Evolutionary conservation across 2,113 vertebrate species (phyloP).

Genomic region (Oncorhynchus mykiss): DNA sequence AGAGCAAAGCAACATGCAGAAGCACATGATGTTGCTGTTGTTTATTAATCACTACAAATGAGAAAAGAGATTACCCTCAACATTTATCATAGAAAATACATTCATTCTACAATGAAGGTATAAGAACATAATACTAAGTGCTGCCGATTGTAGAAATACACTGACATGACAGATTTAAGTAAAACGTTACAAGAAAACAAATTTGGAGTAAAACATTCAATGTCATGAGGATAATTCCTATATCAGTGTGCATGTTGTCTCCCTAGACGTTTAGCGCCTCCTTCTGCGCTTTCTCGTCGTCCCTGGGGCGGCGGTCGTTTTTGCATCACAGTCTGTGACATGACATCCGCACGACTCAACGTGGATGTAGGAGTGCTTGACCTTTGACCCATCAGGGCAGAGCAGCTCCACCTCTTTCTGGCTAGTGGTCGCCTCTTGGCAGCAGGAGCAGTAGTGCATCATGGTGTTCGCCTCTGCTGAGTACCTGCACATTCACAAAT

Average conservation of each 20-base stretch:
- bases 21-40: slow-evolving; percentile 18
- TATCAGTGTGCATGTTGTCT: neutral
- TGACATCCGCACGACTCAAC: slow-evolving; percentile 77
- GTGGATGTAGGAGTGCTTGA: slow-evolving; percentile 63
- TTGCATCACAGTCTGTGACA: neutral
- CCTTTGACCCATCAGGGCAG: slow-evolving; percentile 70
- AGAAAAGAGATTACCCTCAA: neutral
- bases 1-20: neutral
- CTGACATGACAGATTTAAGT: too few relatives aligned
- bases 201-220: neutral
- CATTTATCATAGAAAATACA: neutral
- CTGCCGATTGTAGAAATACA: too few relatives aligned
- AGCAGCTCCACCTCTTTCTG: slow-evolving; percentile 66
- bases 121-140: neutral
- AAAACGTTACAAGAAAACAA: neutral
- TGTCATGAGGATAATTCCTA: neutral
- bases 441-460: slow-evolving; percentile 78
- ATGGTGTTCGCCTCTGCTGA: slow-evolving; percentile 74
- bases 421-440: slow-evolving; percentile 73
- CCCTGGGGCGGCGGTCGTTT: neutral
- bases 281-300: neutral
- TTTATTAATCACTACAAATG: slow-evolving; percentile 34
- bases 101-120: neutral
- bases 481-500: slow-evolving; percentile 72
- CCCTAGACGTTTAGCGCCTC: slow-evolving; percentile 39